Base-by-base conservation (phyloP, 2,888 invertebrate genomes). In the Nemotelus nigrinus region DNA sequence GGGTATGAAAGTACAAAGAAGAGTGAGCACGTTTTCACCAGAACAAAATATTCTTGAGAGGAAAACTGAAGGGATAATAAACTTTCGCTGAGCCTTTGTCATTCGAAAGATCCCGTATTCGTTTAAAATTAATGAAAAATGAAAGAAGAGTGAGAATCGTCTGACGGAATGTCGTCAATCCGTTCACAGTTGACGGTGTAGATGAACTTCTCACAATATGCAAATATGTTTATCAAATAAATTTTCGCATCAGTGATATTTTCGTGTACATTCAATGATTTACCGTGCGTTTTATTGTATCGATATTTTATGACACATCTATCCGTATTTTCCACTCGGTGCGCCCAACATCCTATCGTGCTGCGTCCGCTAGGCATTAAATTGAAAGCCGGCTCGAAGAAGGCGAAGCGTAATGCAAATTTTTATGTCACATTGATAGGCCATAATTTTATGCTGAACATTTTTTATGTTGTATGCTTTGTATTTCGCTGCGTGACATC, bases 361-460 rank as follows among this genome's bases (percentile, higher is more conserved):
- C 25, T 25, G 25, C 25, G 25, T 25, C 25, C 25, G 25, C 25
- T 25, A 25, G 25, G 25, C 25, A 25, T 50, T 4, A 65, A 65
- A 65, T 65, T 65, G 65, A 65, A 65, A 65, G 43, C 45, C 8
- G 25, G 10, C 45, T 8, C 44, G 7, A 43, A 68, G 58, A 58
- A 45, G 48, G 41, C 48, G 3, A 41, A 48, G 5, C 41, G 50
- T 39, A 60, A 74, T 60, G 60, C 74, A 74, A 74, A 74, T 60
- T 74, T 74, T 74, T 74, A 74, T 74, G 74, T 50, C 60, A 60
- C 60, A 74, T 74, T 74, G 74, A 74, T 74, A 74, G 74, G 57
- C 74, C 74, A 74, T 74, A 74, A 74, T 74, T 74, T 74, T 74
- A 74, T 74, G 63, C 48, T 63, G 60, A 60, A 48, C 74, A 60